These are phyloP conservation scores for Sceloporus tristichus DNA, from an alignment of 2,113 vertebrate genomes.

Conservation along the genomic window DNA sequence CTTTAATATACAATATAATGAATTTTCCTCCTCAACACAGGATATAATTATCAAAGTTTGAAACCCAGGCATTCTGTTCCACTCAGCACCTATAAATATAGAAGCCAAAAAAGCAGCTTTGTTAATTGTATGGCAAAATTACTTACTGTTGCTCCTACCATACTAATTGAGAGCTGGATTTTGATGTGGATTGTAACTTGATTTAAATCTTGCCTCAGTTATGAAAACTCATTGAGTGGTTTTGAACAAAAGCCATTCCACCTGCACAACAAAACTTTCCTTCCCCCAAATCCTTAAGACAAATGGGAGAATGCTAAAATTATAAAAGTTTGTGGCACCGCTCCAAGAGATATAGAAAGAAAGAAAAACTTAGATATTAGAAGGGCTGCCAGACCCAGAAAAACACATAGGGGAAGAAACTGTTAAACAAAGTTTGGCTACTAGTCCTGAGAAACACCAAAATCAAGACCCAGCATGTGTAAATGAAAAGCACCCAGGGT, in stretches of 20 bases:
- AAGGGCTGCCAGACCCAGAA: no score
- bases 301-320: not conserved
- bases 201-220: no score
- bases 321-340: not conserved
- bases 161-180: not conserved
- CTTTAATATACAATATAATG: not conserved
- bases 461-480: no score
- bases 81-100: constrained; percentile 5
- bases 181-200: not conserved
- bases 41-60: constrained; percentile 13
- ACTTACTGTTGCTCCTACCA: not conserved
- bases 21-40: constrained; percentile 7
- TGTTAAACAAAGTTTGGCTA: no score
- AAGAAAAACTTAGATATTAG: not conserved
- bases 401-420: no score
- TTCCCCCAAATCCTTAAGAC: not conserved
- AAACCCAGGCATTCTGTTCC: constrained; percentile 7
- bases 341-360: not conserved
- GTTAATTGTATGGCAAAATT: not conserved
- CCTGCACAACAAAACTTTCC: not conserved
- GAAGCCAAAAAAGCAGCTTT: not conserved
- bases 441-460: no score
- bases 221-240: not conserved
- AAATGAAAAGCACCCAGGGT: no score
- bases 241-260: not conserved